Base-by-base conservation (phyloP, 2,797 vertebrate genomes). In the Mallotus villosus region DNA sequence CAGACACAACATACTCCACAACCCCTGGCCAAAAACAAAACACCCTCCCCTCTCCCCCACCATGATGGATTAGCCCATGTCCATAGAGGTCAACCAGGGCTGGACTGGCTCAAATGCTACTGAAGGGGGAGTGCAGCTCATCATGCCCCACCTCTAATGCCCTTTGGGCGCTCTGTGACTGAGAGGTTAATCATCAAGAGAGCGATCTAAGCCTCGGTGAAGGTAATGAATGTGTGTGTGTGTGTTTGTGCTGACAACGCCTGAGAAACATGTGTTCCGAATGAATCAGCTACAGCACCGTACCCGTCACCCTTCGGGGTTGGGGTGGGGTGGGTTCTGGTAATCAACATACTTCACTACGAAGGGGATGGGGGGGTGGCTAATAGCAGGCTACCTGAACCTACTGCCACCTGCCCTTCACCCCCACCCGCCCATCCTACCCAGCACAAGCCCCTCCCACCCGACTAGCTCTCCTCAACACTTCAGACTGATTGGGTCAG, bases 261-360 rank as follows among this genome's bases (percentile, higher is more conserved):
- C 86, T 88, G 84, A 83, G 78, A 89, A 93, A 93, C 93, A 95
- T 84, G 92, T 90, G 92, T 87, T 86, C 90, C 86, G 84, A 88
- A 92, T 93, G 88, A 93, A 91, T 93, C 80, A 89, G 87, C 75
- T 75, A 22, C 76, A 80, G 83, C 73, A 79, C 82, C n/a, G 4
- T 71, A 72, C 82, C 82, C 82, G 61, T 74, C 82, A 83, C 76
- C 75, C 68, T 70, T 67, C 68, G 74, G 78, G 83, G 77, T 74
- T 67, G 68, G 83, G 83, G 71, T 79, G 63, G 37, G 9, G 21
- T 29, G 34, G 8, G 21, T 12, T 41, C 37, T 41, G 37, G 11
- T 21, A 49, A 46, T 90, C 86, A 84, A 90, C 76, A 80, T 74
- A 71, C 86, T 14, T 90, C 91, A 88, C 67, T 78, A 76, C 41